phyloP scores from a whole-genome alignment of 2,888 invertebrate species.

The Adelognathus sp. region DNA sequence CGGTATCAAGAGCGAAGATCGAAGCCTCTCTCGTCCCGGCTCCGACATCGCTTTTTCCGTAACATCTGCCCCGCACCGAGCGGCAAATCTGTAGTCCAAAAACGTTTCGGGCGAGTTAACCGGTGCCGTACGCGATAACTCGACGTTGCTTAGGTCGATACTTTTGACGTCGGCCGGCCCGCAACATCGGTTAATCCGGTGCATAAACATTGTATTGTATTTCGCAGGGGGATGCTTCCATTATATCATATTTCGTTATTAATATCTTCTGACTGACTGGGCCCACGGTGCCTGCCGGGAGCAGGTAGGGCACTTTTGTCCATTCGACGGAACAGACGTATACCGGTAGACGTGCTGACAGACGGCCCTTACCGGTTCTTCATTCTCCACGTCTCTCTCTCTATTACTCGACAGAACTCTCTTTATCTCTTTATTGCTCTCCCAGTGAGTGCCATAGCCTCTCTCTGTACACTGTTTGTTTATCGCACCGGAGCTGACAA shows the following conservation, averaged over 20 bases:
- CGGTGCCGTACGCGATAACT: conserved; percentile 34
- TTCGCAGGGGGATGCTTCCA: conserved; percentile 77
- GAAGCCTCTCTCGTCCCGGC: conserved; percentile 55
- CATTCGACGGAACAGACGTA: conserved; percentile 54
- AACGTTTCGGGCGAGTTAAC: background rate
- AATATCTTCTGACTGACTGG: conserved; percentile 81
- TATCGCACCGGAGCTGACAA: background rate
- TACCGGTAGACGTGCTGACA: conserved; percentile 55
- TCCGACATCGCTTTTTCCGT: conserved; percentile 66
- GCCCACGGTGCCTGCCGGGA: conserved; percentile 63
- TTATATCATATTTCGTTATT: conserved; percentile 81
- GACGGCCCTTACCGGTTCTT: conserved; percentile 56
- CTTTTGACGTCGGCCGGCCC: conserved; percentile 61
- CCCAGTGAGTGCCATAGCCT: too few relatives aligned
- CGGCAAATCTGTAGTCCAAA: conserved; percentile 60
- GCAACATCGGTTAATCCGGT: conserved; percentile 77
- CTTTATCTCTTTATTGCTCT: conserved; percentile 47
- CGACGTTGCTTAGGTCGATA: conserved; percentile 56
- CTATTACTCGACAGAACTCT: conserved; percentile 17
- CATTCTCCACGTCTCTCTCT: conserved; percentile 16
- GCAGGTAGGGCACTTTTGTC: conserved; percentile 78
- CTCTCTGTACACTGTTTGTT: conserved; percentile 1
- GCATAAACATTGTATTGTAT: conserved; percentile 80
- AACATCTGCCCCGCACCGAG: conserved; percentile 70
- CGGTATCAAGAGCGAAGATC: conserved; percentile 72